These are phyloP conservation scores for Paguma larvata DNA, from an alignment of 2,797 vertebrate species.

Conservation along the genomic window DNA sequence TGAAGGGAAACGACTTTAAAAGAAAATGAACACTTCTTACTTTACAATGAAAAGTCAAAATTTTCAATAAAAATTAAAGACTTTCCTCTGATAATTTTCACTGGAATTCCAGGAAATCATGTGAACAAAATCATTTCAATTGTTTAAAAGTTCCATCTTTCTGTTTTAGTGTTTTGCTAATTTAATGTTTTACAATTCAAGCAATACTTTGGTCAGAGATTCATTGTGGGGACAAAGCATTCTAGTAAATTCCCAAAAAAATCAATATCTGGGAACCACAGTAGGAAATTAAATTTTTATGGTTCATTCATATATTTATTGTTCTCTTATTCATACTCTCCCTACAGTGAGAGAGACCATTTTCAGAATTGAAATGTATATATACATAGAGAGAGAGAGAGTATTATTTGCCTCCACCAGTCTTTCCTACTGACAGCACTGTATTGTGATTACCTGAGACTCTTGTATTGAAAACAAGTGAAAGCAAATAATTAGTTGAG, in stretches of 20 bases:
- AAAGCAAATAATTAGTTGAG: background rate
- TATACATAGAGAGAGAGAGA: background rate
- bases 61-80: slow-evolving; percentile 28
- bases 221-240: slow-evolving; percentile 8
- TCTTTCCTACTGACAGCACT: background rate
- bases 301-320: background rate
- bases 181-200: slow-evolving; percentile 47
- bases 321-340: background rate
- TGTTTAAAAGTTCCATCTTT: background rate
- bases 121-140: background rate
- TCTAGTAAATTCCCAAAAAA: slow-evolving; percentile 67
- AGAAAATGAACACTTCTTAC: background rate
- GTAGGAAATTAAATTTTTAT: background rate
- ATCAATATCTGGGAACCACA: background rate
- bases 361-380: background rate
- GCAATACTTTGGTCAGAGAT: slow-evolving; percentile 45
- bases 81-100: slow-evolving; percentile 15
- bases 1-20: background rate
- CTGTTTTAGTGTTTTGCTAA: slow-evolving; percentile 16
- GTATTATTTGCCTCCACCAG: background rate
- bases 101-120: slow-evolving; percentile 9
- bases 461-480: background rate
- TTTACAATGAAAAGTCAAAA: slow-evolving; percentile 32
- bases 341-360: background rate
- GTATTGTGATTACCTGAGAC: background rate